Evolutionary conservation across 2,113 vertebrate species (phyloP).

Genomic region (Pteronura brasiliensis): DNA sequence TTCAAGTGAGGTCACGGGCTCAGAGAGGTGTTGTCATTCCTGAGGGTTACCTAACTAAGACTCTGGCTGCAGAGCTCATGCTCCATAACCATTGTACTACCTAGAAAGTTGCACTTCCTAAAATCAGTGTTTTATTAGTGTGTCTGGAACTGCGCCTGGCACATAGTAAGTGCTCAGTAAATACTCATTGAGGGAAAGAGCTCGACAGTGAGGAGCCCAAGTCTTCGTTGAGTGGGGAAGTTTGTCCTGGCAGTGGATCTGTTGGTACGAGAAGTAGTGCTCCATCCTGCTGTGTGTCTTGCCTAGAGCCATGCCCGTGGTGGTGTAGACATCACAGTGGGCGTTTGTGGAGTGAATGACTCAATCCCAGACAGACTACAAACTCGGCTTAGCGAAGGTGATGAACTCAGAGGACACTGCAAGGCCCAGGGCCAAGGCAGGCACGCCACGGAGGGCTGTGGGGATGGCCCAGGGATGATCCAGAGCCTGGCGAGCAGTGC

Average conservation of each 20-base stretch:
- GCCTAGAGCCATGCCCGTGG: background rate
- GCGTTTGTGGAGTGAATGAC: background rate
- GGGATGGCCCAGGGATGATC: background rate
- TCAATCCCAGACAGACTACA: background rate
- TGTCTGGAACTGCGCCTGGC: background rate
- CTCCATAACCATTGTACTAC: background rate
- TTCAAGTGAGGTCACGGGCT: background rate
- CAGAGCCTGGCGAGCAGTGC: background rate
- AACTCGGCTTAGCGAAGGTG: background rate
- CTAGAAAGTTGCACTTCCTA: background rate
- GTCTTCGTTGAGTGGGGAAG: background rate
- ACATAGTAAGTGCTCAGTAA: background rate
- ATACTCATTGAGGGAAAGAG: background rate
- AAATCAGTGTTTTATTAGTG: background rate
- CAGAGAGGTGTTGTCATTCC: background rate
- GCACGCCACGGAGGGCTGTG: background rate
- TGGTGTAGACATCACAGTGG: background rate
- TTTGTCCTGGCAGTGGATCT: background rate
- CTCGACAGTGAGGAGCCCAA: background rate
- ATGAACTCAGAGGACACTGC: background rate
- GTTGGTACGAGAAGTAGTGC: background rate
- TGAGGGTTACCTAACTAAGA: background rate
- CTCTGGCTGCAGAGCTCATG: background rate
- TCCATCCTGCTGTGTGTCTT: background rate
- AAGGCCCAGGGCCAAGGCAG: background rate